Evolutionary conservation across 2,888 invertebrate genomes (phyloP).

Genomic region (Orchesella flavescens): DNA sequence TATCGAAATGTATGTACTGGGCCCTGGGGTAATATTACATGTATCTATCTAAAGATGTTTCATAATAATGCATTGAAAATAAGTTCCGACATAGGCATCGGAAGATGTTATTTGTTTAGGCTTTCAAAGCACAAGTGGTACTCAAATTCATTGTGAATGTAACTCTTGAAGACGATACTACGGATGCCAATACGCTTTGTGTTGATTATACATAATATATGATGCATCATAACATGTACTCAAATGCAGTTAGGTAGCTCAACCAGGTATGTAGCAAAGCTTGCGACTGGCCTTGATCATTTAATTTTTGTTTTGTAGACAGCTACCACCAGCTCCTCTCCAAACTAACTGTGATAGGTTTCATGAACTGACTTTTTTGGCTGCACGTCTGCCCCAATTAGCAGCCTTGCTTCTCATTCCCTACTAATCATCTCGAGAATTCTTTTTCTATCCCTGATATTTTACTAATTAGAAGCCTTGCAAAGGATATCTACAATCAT

Average conservation of each 20-base stretch:
- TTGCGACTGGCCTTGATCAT: constrained; percentile 27
- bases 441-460: constrained; percentile 7
- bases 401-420: constrained; percentile 42
- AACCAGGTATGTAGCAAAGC: too few relatives aligned
- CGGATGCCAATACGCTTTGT: background rate
- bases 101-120: too few relatives aligned
- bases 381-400: constrained; percentile 49
- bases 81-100: too few relatives aligned
- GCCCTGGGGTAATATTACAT: too few relatives aligned
- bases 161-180: background rate
- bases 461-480: constrained; percentile 46
- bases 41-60: too few relatives aligned
- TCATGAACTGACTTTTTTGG: constrained; percentile 38
- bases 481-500: background rate
- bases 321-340: background rate
- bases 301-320: constrained; percentile 11
- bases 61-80: too few relatives aligned
- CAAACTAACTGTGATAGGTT: constrained; percentile 10
- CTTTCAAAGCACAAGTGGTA: too few relatives aligned
- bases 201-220: too few relatives aligned
- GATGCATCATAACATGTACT: too few relatives aligned
- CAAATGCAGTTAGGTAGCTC: too few relatives aligned
- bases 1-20: too few relatives aligned
- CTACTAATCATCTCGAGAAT: constrained; percentile 49
- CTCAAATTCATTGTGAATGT: background rate